phyloP scores from a whole-genome alignment of 2,113 vertebrate genomes.

The Pelecanus crispus region DNA sequence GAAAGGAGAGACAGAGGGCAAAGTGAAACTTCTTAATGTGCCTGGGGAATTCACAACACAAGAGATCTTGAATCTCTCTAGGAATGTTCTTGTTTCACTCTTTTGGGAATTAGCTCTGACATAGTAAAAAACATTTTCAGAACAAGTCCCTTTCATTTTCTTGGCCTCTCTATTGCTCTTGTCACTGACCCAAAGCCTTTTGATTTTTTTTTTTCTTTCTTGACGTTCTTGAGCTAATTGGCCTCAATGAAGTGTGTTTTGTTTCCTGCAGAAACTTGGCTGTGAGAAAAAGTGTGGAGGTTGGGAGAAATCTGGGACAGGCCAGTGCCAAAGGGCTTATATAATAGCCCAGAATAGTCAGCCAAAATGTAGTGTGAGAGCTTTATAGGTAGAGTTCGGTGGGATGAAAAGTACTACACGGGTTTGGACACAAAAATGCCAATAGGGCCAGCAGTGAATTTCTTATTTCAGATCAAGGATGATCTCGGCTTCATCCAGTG shows the following conservation, averaged over 20 bases:
- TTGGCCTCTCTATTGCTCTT: slow-evolving; percentile 41
- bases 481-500: background rate
- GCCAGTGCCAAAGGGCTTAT: slow-evolving; percentile 39
- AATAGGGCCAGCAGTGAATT: background rate
- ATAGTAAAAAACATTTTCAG: slow-evolving; percentile 46
- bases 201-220: slow-evolving; percentile 18
- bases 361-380: slow-evolving; percentile 37
- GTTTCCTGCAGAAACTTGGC: slow-evolving; percentile 62
- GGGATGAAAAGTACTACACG: background rate
- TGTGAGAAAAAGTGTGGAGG: slow-evolving; percentile 26
- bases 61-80: background rate
- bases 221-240: slow-evolving; percentile 59
- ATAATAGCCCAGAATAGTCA: slow-evolving; percentile 10
- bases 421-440: background rate
- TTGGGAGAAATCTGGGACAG: slow-evolving; percentile 35
- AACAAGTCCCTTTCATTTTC: slow-evolving; percentile 37
- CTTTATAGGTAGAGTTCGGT: background rate
- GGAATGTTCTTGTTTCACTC: slow-evolving; percentile 58
- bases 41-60: background rate
- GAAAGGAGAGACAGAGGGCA: background rate
- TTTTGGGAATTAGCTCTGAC: slow-evolving; percentile 36
- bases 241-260: slow-evolving; percentile 63
- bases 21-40: background rate
- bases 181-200: slow-evolving; percentile 49
- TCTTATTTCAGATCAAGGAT: background rate